These are phyloP conservation scores for Gobio occitaniae DNA, from an alignment of 2,797 vertebrate genomes.

Conservation along the genomic window DNA sequence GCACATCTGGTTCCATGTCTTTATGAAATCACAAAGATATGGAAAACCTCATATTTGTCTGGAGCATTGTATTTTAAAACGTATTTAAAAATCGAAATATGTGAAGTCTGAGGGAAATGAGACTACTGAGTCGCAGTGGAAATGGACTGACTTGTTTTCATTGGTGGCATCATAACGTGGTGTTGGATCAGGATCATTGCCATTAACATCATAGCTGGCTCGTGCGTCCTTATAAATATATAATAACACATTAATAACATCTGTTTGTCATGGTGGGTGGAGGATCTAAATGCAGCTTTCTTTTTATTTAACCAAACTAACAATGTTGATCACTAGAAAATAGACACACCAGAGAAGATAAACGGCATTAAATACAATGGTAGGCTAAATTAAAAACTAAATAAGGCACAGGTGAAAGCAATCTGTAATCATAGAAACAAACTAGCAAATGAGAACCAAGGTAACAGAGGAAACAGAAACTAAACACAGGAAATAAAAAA, in stretches of 20 bases:
- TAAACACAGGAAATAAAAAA: neutral
- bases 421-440: neutral
- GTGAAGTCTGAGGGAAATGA: neutral
- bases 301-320: neutral
- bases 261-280: neutral
- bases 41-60: neutral
- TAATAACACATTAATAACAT: conserved; percentile 25
- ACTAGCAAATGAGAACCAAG: neutral
- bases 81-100: neutral
- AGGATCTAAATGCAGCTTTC: neutral
- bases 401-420: neutral
- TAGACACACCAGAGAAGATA: neutral
- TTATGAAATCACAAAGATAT: conserved; percentile 62
- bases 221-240: conserved; percentile 84
- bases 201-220: conserved; percentile 92
- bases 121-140: neutral
- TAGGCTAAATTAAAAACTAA: neutral
- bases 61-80: neutral
- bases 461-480: neutral
- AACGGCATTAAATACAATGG: neutral
- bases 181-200: conserved; percentile 89
- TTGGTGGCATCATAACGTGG: conserved; percentile 85
- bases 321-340: neutral
- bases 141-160: conserved; percentile 88
- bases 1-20: conserved; percentile 97